Evolutionary conservation across 1,140 invertebrate genomes (phyloP).

Genomic region (Eriocheir sinensis): DNA sequence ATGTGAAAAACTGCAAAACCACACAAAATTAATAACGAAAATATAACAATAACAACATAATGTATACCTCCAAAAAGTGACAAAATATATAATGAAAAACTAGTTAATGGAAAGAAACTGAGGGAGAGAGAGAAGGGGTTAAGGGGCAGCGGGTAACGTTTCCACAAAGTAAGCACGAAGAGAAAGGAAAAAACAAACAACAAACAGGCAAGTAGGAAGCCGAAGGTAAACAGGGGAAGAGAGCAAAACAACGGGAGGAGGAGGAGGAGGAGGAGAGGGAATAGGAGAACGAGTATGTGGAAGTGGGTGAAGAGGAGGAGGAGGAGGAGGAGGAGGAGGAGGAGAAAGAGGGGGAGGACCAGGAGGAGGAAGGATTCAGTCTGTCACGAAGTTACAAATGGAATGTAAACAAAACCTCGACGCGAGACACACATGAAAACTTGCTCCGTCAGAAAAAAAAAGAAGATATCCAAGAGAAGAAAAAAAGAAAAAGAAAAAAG

Average conservation of each 20-base stretch:
- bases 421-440: neutral
- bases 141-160: neutral
- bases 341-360: no score
- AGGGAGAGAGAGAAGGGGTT: neutral
- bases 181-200: conserved; percentile 13
- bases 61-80: neutral
- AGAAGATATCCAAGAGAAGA: neutral
- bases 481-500: neutral
- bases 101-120: no score
- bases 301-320: no score
- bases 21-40: no score
- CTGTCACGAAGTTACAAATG: neutral
- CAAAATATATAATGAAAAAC: neutral
- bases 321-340: no score
- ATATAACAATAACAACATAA: no score
- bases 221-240: neutral
- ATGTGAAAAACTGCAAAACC: no score
- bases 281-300: no score
- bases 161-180: conserved; percentile 10
- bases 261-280: no score
- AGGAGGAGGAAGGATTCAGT: neutral
- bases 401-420: conserved; percentile 11
- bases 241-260: neutral
- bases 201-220: neutral
- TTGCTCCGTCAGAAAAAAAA: neutral